Base-by-base conservation (phyloP, 2,888 invertebrate genomes). In the Cataglyphis cursor region DNA sequence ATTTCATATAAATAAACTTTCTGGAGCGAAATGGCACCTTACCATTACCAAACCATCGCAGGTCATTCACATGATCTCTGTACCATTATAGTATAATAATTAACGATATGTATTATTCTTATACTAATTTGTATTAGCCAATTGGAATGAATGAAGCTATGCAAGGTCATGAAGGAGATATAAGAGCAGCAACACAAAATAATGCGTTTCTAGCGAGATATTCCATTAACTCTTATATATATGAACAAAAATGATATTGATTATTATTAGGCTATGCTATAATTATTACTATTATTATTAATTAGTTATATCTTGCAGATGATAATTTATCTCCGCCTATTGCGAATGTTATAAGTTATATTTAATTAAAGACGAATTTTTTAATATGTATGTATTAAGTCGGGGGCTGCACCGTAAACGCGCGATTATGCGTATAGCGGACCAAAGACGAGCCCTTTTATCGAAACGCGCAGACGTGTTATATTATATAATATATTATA, bases 51-150 rank as follows among this genome's bases (percentile, higher is more conserved):
- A 94, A 94, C 92, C 91, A 92, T 93, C 90, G 89, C 91, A 92
- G 93, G 92, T 93, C 93, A 93, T 92, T 92, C 85, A 86, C 88
- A 92, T 94, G 94, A 94, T 94, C 94, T 94, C 94, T 91, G 90
- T 93, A 93, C 92, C 92, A 93, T 93, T 93, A 88, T 94, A 93
- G 92, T 81, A 87, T 92, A 91, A 89, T 89, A 87, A 92, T 93
- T 92, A 91, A 90, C 82, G 81, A 89, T 91, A 92, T 86, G 86
- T 90, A 92, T 91, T 92, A 93, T 93, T 93, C 92, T 93, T 92
- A 91, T 93, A 90, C 91, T 93, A 91, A 93, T 93, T 93, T 92
- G 93, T 92, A 93, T 91, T 94, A 93, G 92, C 90, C 89, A 93
- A 93, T 93, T 92, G 85, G 90, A 89, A 86, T 28, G 83, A 88